Evolutionary conservation across 2,797 vertebrate species (phyloP).

Genomic region (Erithacus rubecula): DNA sequence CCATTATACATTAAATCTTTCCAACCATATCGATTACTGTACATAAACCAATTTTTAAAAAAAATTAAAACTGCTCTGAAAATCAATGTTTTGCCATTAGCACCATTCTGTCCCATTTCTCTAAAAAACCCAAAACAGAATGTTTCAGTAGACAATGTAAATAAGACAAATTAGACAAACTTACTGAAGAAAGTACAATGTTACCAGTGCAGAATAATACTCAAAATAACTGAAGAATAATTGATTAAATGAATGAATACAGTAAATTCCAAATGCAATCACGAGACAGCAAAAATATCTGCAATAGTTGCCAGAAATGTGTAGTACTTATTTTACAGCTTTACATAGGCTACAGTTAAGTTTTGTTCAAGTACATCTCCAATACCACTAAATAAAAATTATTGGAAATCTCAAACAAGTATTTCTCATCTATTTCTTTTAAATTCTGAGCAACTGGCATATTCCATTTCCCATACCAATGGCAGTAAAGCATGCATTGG

Average conservation of each 20-base stretch:
- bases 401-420: neutral
- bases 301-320: neutral
- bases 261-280: neutral
- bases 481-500: neutral
- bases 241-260: neutral
- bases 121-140: neutral
- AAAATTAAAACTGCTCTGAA: neutral
- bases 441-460: neutral
- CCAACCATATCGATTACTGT: accelerated
- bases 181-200: neutral
- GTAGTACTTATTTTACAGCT: neutral
- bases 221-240: neutral
- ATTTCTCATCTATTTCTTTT: neutral
- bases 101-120: neutral
- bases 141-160: neutral
- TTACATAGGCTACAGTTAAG: neutral
- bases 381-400: neutral
- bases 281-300: neutral
- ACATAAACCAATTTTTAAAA: neutral
- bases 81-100: neutral
- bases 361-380: neutral
- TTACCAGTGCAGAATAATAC: neutral
- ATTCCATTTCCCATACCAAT: neutral
- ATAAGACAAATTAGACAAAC: neutral
- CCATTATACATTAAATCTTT: neutral